Base-by-base conservation (phyloP, 2,888 invertebrate species). In the Embidobia sp. region DNA sequence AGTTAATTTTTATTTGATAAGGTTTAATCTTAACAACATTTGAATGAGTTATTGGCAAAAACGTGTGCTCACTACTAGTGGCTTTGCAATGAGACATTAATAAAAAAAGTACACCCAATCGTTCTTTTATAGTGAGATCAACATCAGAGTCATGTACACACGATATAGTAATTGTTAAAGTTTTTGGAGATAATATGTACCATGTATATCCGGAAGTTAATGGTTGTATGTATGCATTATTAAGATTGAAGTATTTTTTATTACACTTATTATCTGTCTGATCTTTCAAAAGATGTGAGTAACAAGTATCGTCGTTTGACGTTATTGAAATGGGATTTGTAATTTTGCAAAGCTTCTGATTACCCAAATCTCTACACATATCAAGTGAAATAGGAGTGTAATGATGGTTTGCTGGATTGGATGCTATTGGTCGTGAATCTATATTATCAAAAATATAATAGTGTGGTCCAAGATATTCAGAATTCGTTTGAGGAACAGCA, bases 81-180 rank as follows among this genome's bases (percentile, higher is more conserved):
- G 46, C 46, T 13, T 27, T 46, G 15, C 46, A 46, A 15, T 46
- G 46, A 22, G 46, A 46, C 8, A n/a, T 6, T 8, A 46, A 27
- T 22, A 27, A 46, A 27, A 46, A 46, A 15, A 8, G 7, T 1
- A 46, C 10, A 8, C 46, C 46, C 1, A 27, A 8, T 13, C 6
- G 26, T n/a, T 27, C 10, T 7, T n/a, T 3, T 26, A 46, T 8
- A n/a, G 27, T 27, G 27, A 46, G 11, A 15, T 8, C 4, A 4
- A 8, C n/a, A 15, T 46, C 46, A 10, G 26, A 1, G 5, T 42
- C 19, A 42, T 42, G 8, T 10, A 13, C 15, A 10, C 42, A 42
- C 1, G 42, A 42, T 4, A 42, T 15, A 19, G 10, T 10, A 10
- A 42, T 5, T 3, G 22, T 22, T 10, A 42, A 10, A 13, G 2